A percentile compares a stretch with the other conserved stretches of the same genome.
Conservation (phyloP, 1,140 invertebrate species). For the Battus philenor region DNA sequence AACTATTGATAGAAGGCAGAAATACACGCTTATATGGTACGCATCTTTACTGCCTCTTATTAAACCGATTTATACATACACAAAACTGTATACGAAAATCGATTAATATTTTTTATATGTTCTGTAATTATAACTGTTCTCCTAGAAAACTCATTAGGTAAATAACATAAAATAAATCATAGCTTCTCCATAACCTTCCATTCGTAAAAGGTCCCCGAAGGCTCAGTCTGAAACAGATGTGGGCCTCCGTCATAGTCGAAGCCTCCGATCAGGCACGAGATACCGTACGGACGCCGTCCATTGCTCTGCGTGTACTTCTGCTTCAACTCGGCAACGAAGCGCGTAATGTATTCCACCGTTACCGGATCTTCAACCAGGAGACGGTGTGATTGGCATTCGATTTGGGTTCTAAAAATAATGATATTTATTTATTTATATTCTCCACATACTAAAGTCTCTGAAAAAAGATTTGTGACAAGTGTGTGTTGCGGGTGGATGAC, state of each 20-base stretch:
- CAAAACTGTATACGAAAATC: too few species aligned
- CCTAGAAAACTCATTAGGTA: too few species aligned
- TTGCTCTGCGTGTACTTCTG: constrained; percentile 99
- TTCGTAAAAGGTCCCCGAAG: constrained; percentile 98
- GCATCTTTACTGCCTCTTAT: too few species aligned
- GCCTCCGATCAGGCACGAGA: constrained; percentile 96
- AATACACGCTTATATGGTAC: too few species aligned
- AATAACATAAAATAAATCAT: too few species aligned
- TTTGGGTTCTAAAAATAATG: constrained; percentile 28
- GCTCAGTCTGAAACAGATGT: constrained; percentile 98
- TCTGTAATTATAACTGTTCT: too few species aligned
- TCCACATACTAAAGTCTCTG: not conserved
- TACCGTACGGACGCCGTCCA: constrained; percentile 96
- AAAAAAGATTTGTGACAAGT: not conserved
- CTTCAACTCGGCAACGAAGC: constrained; percentile 72
- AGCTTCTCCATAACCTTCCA: too few species aligned
- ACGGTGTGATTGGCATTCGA: constrained; percentile 39
- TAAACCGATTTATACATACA: too few species aligned
- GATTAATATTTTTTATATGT: too few species aligned
- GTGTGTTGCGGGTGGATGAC: too few species aligned
- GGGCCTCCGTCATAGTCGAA: constrained; percentile 97
- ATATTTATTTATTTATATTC: not conserved
- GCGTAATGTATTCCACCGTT: constrained; percentile 35
- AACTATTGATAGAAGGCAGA: too few species aligned
- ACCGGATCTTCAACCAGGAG: constrained; percentile 37